A percentile compares a stretch with the other conserved stretches of the same genome.
Evolutionary conservation across 1,140 invertebrate species (phyloP).

Genomic region (Epicauta chinensis): DNA sequence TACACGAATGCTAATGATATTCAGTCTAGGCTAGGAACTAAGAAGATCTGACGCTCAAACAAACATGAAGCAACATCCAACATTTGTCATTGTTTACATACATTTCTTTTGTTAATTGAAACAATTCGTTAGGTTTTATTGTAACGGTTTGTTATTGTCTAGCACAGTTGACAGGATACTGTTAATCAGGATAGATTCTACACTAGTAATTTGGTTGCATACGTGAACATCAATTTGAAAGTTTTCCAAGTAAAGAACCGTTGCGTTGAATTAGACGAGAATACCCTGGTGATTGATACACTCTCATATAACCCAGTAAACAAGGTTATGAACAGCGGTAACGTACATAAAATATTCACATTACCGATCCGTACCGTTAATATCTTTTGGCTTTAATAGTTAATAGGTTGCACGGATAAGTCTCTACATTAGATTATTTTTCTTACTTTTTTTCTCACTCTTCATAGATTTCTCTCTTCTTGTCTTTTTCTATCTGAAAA

Average conservation of each 20-base stretch:
- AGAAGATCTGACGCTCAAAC: too few relatives aligned
- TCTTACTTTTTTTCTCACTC: neutral
- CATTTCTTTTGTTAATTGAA: too few relatives aligned
- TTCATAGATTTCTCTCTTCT: neutral
- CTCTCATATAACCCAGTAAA: conserved; percentile 21
- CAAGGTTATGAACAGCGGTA: conserved; percentile 25
- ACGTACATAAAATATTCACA: conserved; percentile 27
- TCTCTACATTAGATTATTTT: conserved; percentile 9
- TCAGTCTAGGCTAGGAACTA: too few relatives aligned
- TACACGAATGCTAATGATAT: too few relatives aligned
- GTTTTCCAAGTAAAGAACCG: conserved; percentile 6
- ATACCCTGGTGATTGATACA: conserved; percentile 26
- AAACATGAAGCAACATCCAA: too few relatives aligned
- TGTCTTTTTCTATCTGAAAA: conserved; percentile 7
- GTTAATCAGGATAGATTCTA: conserved; percentile 3
- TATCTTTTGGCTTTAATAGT: conserved; percentile 30
- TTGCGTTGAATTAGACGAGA: neutral
- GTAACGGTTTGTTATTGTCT: too few relatives aligned
- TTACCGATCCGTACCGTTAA: conserved; percentile 17
- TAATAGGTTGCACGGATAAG: conserved; percentile 21
- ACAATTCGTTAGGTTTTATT: too few relatives aligned
- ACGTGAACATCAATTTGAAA: conserved; percentile 10
- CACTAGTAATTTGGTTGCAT: conserved; percentile 11
- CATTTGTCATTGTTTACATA: too few relatives aligned
- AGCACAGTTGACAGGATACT: too few relatives aligned